Evolutionary conservation across 2,888 invertebrate genomes (phyloP).

Genomic region (Conops quadrifasciatus): DNA sequence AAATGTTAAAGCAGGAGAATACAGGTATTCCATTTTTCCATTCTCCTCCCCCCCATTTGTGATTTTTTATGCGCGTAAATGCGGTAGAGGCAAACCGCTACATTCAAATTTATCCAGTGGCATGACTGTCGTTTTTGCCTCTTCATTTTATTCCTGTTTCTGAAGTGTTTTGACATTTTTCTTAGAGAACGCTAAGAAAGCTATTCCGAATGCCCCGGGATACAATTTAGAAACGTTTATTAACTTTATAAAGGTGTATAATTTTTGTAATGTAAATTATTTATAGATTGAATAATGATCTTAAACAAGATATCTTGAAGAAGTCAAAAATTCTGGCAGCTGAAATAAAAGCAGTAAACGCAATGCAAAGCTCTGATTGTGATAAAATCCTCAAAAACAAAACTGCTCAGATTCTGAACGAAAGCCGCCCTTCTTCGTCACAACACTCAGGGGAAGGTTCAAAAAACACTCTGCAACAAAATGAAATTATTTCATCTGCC

Average conservation of each 20-base stretch:
- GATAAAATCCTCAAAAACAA: slow-evolving; percentile 14
- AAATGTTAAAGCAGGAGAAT: slow-evolving; percentile 52
- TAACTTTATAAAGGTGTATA: slow-evolving; percentile 9
- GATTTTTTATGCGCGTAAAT: too few relatives aligned
- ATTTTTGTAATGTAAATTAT: slow-evolving; percentile 23
- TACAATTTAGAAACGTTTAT: background rate
- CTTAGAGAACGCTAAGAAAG: too few relatives aligned
- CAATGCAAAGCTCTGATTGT: slow-evolving; percentile 49
- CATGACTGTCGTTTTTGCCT: too few relatives aligned
- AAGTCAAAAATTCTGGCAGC: slow-evolving; percentile 56
- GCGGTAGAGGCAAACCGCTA: too few relatives aligned
- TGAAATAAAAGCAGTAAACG: slow-evolving; percentile 60
- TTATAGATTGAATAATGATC: slow-evolving; percentile 55
- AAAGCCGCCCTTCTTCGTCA: background rate
- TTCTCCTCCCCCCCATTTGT: too few relatives aligned
- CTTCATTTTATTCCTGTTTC: too few relatives aligned
- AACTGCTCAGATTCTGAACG: background rate
- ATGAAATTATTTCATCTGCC: slow-evolving; percentile 1
- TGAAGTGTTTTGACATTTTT: too few relatives aligned
- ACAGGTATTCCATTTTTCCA: slow-evolving; percentile 47
- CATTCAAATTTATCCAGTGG: too few relatives aligned
- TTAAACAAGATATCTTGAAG: slow-evolving; percentile 51
- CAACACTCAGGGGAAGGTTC: background rate
- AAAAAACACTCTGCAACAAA: background rate
- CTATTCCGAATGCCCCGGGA: too few relatives aligned